A percentile compares a stretch with the other conserved stretches of the same genome.
phyloP scores from a whole-genome alignment of 1,140 invertebrate species.

The Phocides pigmalion region DNA sequence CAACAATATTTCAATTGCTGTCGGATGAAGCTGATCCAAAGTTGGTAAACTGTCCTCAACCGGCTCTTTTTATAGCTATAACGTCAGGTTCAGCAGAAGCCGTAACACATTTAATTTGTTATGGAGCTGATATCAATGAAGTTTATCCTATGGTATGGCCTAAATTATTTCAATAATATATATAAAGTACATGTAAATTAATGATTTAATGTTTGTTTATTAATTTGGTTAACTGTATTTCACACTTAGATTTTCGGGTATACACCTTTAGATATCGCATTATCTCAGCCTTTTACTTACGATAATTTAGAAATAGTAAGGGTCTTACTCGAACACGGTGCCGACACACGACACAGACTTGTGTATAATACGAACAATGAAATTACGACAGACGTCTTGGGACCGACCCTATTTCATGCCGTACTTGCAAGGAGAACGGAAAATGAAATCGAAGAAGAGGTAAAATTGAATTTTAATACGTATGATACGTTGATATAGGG shows the following conservation, averaged over 20 bases:
- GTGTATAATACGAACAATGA: slow-evolving; percentile 28
- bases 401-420: slow-evolving; percentile 64
- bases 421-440: slow-evolving; percentile 53
- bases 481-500: too few relatives aligned
- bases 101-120: slow-evolving; percentile 60
- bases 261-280: slow-evolving; percentile 71
- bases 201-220: too few relatives aligned
- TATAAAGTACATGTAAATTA: too few relatives aligned
- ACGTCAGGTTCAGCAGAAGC: slow-evolving; percentile 62
- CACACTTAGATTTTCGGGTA: slow-evolving; percentile 42
- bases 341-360: slow-evolving; percentile 60
- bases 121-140: slow-evolving; percentile 73
- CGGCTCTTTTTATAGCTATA: slow-evolving; percentile 71
- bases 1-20: slow-evolving; percentile 73
- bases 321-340: slow-evolving; percentile 65
- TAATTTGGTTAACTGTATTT: not conserved
- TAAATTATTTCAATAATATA: too few relatives aligned
- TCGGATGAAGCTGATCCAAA: slow-evolving; percentile 75
- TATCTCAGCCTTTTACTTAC: slow-evolving; percentile 56
- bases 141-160: slow-evolving; percentile 58
- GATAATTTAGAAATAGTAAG: slow-evolving; percentile 65
- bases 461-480: slow-evolving; percentile 28
- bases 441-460: slow-evolving; percentile 55
- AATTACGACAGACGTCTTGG: slow-evolving; percentile 30
- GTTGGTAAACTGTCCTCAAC: slow-evolving; percentile 71